phyloP scores from a whole-genome alignment of 2,797 vertebrate species.

The Ctenosaura bakeri region DNA sequence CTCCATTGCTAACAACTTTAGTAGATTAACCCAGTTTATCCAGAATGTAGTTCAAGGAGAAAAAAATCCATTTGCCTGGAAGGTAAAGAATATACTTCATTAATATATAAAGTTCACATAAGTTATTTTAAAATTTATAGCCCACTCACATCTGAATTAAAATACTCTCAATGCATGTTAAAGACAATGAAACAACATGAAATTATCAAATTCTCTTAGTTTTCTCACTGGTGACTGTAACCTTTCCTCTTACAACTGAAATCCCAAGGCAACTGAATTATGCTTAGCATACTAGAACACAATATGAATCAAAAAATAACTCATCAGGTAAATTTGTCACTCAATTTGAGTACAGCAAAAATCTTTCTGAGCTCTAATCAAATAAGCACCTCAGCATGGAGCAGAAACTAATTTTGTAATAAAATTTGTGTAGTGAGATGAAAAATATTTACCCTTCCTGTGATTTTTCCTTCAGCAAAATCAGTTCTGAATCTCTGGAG shows the following conservation, averaged over 20 bases:
- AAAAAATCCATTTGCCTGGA: too few species aligned
- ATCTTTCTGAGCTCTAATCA: not conserved
- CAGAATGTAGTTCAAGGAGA: too few species aligned
- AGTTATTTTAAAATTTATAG: too few species aligned
- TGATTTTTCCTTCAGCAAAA: conserved; percentile 99
- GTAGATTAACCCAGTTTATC: too few species aligned
- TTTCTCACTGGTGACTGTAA: not conserved
- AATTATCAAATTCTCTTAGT: not conserved
- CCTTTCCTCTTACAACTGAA: not conserved
- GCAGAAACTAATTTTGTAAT: not conserved
- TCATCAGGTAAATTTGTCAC: not conserved
- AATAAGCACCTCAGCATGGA: not conserved
- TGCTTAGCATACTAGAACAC: not conserved
- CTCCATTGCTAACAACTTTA: too few species aligned
- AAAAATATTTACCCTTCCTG: conserved; percentile 91
- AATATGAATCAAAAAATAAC: not conserved
- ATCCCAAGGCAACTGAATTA: not conserved
- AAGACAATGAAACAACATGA: not conserved
- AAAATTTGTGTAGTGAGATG: not conserved
- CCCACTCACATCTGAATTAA: too few species aligned
- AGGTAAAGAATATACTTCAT: too few species aligned
- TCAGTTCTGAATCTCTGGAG: conserved; percentile 97
- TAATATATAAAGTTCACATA: too few species aligned
- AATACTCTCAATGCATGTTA: not conserved
- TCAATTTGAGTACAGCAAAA: not conserved